Evolutionary conservation across 2,113 vertebrate species (phyloP), one percentile per base, ranked within the genome.

Genomic region (Pardalotus punctatus): DNA sequence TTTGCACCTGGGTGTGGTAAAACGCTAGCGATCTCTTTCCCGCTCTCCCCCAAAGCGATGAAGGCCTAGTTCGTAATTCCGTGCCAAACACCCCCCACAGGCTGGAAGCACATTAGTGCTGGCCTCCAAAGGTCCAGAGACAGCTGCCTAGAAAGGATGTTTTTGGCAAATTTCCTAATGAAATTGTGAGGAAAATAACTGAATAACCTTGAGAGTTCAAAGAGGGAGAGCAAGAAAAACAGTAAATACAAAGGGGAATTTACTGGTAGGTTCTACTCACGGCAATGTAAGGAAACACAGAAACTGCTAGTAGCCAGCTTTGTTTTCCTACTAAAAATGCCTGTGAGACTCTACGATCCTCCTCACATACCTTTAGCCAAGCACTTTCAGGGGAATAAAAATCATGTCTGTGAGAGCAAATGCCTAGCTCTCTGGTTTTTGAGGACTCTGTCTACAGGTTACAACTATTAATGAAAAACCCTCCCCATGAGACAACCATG

Each of bases 91-190:
- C 93, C 95, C 96, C 95, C 96, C 94, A 91, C 89, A 95, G 94
- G 96, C 60, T 91, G 61, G 73, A 96, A 97, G 94, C 91, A 96
- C 92, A 97, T 97, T 97, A 97, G 96, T 91, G 93, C 94, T 95
- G 97, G 97, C 96, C 97, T 97, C 97, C 96, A 92, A 95, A 97
- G 97, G 97, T 94, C 96, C 97, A 97, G 96, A 97, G 97, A 97
- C 98, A 98, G 97, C 95, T 97, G 97, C 97, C 97, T 97, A 97
- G 93, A 95, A 98, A 97, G 93, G 96, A 98, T 94, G 97, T 94
- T 97, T 97, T 96, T 97, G 98, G 97, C 97, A 98, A 97, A 96
- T 96, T 97, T 98, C 97, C 98, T 98, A 98, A 98, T 97, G 97
- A 97, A 97, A 97, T 97, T 96, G 94, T 96, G 96, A 98, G 97